Percentiles rank a stretch among this genome's conserved stretches.
Evolutionary conservation across 2,888 invertebrate genomes (phyloP).

Genomic region (Epirrhoe tristata): DNA sequence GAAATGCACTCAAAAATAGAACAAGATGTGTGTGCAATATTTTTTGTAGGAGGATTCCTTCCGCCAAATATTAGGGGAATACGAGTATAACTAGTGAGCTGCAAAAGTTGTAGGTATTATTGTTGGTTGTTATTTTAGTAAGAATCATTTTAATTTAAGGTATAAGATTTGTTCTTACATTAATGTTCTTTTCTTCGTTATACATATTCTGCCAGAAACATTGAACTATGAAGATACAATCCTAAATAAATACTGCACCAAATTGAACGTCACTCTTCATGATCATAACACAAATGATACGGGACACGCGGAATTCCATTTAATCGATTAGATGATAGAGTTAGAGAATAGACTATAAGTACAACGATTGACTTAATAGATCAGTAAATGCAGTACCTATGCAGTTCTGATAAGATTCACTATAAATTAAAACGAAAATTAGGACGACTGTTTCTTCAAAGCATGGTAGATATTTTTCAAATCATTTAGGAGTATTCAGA

Average conservation of each 20-base stretch:
- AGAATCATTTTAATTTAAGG: too few species aligned
- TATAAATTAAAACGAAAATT: too few species aligned
- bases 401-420: too few species aligned
- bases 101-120: background rate
- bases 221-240: constrained; percentile 13
- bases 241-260: constrained; percentile 8
- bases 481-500: too few species aligned
- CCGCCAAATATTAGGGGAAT: constrained; percentile 61
- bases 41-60: constrained; percentile 74
- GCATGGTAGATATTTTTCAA: too few species aligned
- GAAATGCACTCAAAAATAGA: constrained; percentile 85
- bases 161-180: too few species aligned
- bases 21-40: constrained; percentile 82
- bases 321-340: constrained; percentile 50
- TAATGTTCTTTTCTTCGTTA: background rate
- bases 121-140: too few species aligned
- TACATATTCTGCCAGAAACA: background rate
- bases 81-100: constrained; percentile 7
- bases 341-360: constrained; percentile 13
- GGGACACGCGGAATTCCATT: constrained; percentile 69
- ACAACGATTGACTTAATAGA: background rate
- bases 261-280: constrained; percentile 74
- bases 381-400: too few species aligned
- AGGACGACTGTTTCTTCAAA: too few species aligned
- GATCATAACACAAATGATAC: constrained; percentile 64